Evolutionary conservation across 2,797 vertebrate genomes (phyloP).

Genomic region (Macropus fuliginosus): DNA sequence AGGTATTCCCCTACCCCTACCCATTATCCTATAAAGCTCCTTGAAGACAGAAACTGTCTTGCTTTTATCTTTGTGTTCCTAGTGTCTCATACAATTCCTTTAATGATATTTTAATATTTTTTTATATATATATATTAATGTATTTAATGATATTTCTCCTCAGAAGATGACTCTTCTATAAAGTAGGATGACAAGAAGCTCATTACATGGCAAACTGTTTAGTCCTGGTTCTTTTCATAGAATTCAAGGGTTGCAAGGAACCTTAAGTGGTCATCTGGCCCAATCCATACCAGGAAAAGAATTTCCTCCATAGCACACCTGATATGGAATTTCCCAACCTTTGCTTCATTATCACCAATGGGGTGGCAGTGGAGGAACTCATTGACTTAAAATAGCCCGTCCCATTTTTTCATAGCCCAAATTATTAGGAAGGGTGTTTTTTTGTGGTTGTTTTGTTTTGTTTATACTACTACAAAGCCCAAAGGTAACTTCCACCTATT

Average conservation of each 20-base stretch:
- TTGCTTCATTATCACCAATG: neutral
- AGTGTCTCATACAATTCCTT: neutral
- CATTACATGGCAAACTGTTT: slow-evolving; percentile 47
- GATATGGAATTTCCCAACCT: neutral
- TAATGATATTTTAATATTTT: neutral
- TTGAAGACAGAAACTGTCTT: neutral
- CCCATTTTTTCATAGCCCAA: neutral
- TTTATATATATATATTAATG: too few species aligned
- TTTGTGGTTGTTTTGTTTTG: neutral
- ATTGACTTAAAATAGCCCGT: neutral
- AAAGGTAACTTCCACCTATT: neutral
- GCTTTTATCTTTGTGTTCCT: neutral
- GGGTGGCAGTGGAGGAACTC: neutral
- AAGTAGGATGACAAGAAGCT: neutral
- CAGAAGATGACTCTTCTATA: neutral
- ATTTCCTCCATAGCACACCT: neutral
- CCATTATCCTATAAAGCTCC: neutral
- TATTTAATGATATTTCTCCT: neutral
- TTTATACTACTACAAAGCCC: neutral
- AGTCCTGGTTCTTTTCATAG: slow-evolving; percentile 44
- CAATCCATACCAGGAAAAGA: neutral
- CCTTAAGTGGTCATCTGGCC: neutral
- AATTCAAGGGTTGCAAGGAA: neutral
- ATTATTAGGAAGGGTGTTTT: neutral
- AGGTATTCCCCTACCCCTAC: neutral